phyloP scores from a whole-genome alignment of 2,797 vertebrate genomes.

The Hydrolagus colliei region DNA sequence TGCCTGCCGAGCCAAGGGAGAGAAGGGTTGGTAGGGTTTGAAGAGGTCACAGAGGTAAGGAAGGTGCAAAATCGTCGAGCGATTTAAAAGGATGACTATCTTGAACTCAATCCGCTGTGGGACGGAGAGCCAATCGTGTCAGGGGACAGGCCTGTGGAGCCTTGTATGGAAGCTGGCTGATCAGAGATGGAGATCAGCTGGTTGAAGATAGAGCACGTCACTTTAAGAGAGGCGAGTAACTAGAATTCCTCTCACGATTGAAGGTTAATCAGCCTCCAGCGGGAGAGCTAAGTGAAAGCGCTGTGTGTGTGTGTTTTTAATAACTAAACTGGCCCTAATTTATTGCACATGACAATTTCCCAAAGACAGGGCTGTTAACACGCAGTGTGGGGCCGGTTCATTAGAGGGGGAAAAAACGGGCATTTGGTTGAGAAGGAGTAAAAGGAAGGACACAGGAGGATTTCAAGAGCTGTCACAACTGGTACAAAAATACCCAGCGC shows the following conservation, averaged over 20 bases:
- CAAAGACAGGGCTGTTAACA: slow-evolving; percentile 33
- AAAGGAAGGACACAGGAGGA: background rate
- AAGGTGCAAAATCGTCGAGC: no score
- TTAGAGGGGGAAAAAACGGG: background rate
- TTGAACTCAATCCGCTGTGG: no score
- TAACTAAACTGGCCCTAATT: slow-evolving; percentile 13
- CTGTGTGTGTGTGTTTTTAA: background rate
- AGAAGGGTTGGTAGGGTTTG: no score
- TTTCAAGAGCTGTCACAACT: no score
- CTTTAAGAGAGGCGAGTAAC: slow-evolving; percentile 9
- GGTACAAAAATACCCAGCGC: background rate
- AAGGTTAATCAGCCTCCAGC: slow-evolving; percentile 32
- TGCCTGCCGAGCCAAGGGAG: no score
- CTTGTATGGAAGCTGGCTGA: no score
- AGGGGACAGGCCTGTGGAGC: no score
- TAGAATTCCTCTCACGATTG: slow-evolving; percentile 20
- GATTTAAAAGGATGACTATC: no score
- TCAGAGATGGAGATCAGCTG: no score
- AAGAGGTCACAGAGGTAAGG: no score
- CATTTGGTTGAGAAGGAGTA: background rate
- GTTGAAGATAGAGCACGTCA: no score
- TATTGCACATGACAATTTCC: slow-evolving; percentile 30
- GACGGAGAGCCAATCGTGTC: no score
- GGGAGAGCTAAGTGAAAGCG: slow-evolving; percentile 11
- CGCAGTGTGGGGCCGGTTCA: slow-evolving; percentile 24